Evolutionary conservation across 2,888 invertebrate genomes (phyloP), one percentile per base, ranked within the genome.

Genomic region (Fragum fragum): DNA sequence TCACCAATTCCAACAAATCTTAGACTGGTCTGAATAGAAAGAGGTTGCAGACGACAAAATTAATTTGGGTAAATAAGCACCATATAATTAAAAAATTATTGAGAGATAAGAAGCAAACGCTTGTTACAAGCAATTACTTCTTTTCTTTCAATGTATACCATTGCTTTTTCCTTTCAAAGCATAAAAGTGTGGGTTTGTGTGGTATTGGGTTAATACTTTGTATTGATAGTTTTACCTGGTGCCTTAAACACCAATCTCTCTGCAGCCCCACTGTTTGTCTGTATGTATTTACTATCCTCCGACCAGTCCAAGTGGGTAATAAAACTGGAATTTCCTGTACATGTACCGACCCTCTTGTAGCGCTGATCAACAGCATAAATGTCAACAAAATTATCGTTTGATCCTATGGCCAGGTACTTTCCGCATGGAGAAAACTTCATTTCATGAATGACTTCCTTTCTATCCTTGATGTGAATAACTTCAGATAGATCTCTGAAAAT

Each of bases 251-350:
- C 90, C 18, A 95, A 92, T 63, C 93, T 85, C 79, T 94, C 94
- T 2, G 93, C 94, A 36, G 94, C 94, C 2, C 94, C 94, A 84
- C 94, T 94, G 89, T 95, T 95, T 55, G 94, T 94, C 88, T 94
- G 94, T 39, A 95, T 87, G 82, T 93, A 94, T 78, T 92, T 92
- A 85, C 93, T 93, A 86, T 94, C 94, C 59, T 91, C 91, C 0
- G 94, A 94, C 95, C 95, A 95, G 88, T 95, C 95, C n/a, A 95
- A 76, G 84, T 95, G 95, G 0, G 94, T 95, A 81, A 95, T 94
- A 87, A 94, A 94, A 85, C 94, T 94, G n/a, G 94, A 94, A 81
- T 89, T 94, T 1, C 95, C 95, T 1, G 90, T 85, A 79, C 95
- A 95, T 9, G 92, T 91, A 6, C 94, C 93, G 11, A 94, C 91